Evolutionary conservation across 92 coral and sea anemone species (phyloP).

Genomic region (Porites rus): DNA sequence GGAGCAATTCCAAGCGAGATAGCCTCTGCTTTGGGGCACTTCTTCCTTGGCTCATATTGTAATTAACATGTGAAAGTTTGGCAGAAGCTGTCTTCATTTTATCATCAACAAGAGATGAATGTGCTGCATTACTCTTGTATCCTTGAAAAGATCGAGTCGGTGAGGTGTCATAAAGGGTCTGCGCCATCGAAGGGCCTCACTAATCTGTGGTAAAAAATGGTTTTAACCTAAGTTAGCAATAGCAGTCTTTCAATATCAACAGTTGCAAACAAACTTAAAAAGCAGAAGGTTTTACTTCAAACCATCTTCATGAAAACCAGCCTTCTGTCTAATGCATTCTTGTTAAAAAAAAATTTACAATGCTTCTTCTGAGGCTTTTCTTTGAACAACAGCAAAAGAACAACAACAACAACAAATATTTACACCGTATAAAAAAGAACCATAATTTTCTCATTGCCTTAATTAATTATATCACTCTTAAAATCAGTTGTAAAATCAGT

Average conservation of each 20-base stretch:
- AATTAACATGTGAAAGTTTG: slow-evolving; percentile 24
- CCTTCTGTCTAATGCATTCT: too few species aligned
- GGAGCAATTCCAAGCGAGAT: slow-evolving; percentile 87
- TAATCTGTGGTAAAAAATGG: not conserved
- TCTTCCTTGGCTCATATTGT: slow-evolving; percentile 67
- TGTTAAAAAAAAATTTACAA: too few species aligned
- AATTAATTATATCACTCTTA: too few species aligned
- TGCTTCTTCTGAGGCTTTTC: too few species aligned
- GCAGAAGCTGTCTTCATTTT: slow-evolving; percentile 30
- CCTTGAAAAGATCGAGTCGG: slow-evolving; percentile 18
- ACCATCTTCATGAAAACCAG: too few species aligned
- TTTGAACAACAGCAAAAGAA: too few species aligned
- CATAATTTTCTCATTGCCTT: not conserved
- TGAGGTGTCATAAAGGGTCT: slow-evolving; percentile 47
- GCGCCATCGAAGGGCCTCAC: slow-evolving; percentile 40
- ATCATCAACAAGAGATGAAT: slow-evolving; percentile 20
- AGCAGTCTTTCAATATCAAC: too few species aligned
- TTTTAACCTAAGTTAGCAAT: too few species aligned
- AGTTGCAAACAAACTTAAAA: too few species aligned
- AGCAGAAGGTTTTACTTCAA: too few species aligned
- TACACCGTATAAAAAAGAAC: not conserved
- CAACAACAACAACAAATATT: not conserved
- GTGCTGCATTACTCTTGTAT: slow-evolving; percentile 25
- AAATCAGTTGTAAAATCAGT: not conserved
- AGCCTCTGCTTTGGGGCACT: slow-evolving; percentile 56